Percentiles rank a stretch among this genome's conserved stretches.
These are phyloP conservation scores for Nothobranchius kuhntae DNA, from an alignment of 2,113 vertebrate genomes.

Conservation along the genomic window DNA sequence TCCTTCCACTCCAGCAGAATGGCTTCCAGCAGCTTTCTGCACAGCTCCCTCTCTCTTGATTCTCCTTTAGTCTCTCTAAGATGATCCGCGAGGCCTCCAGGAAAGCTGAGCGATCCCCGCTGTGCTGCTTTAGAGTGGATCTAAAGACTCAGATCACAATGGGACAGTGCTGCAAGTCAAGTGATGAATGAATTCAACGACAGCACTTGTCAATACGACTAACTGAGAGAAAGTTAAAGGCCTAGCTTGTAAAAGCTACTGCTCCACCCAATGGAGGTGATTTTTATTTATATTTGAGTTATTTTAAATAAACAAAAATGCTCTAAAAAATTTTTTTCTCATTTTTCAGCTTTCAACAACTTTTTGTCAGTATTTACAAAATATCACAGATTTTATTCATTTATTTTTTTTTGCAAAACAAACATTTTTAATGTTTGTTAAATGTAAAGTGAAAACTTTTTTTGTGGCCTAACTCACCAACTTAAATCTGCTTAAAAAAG, in stretches of 20 bases:
- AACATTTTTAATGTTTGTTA: too few species aligned
- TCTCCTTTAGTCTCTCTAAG: constrained; percentile 56
- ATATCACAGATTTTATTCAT: too few species aligned
- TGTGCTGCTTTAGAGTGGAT: constrained; percentile 18
- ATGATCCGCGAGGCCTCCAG: constrained; percentile 42
- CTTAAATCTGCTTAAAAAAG: too few species aligned
- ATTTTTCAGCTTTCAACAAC: too few species aligned
- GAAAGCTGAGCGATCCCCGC: constrained; percentile 27
- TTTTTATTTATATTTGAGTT: too few species aligned
- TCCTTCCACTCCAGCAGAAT: constrained; percentile 60
- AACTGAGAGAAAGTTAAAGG: neutral
- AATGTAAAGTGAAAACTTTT: too few species aligned
- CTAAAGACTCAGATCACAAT: constrained; percentile 19
- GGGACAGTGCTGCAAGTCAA: constrained; percentile 12
- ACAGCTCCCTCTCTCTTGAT: constrained; percentile 30
- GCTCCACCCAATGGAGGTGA: neutral
- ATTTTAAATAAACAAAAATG: too few species aligned
- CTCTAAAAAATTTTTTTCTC: too few species aligned
- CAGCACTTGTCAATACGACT: constrained; percentile 2
- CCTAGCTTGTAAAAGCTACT: too few species aligned
- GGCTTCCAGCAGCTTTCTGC: constrained; percentile 56
- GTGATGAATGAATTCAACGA: constrained; percentile 11
- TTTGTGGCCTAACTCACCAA: too few species aligned
- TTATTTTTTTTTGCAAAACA: too few species aligned
- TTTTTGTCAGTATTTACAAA: too few species aligned